Conservation (phyloP, 2,797 vertebrate species). For the Rachycentron canadum region DNA sequence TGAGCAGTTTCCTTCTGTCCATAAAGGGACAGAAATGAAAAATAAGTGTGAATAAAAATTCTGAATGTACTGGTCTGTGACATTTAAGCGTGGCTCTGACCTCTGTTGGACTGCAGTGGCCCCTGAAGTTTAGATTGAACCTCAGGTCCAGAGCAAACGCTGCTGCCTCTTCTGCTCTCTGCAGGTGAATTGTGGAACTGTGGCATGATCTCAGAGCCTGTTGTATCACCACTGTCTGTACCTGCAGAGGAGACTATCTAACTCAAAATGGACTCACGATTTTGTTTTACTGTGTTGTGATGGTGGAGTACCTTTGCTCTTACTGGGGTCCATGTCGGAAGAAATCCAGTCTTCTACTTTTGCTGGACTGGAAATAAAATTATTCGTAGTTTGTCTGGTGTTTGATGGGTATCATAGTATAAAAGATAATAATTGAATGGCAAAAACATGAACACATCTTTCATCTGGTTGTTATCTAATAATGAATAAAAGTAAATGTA, state of each 20-base stretch:
- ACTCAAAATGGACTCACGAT: neutral
- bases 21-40: constrained; percentile 7
- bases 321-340: constrained; percentile 79
- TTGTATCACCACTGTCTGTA: constrained; percentile 66
- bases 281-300: neutral
- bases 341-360: constrained; percentile 83
- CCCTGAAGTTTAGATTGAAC: constrained; percentile 27
- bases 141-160: neutral
- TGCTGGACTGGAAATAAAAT: constrained; percentile 47
- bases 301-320: constrained; percentile 72
- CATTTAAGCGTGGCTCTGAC: constrained; percentile 39
- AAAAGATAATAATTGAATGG: neutral
- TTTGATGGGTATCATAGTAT: constrained; percentile 39
- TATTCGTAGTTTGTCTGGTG: constrained; percentile 43
- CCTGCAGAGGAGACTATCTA: constrained; percentile 38
- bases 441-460: neutral
- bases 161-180: constrained; percentile 54
- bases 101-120: constrained; percentile 42
- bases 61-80: neutral
- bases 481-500: neutral
- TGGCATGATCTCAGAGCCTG: constrained; percentile 45
- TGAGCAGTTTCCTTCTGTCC: constrained; percentile 16
- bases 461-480: neutral
- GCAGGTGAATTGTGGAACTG: constrained; percentile 47
- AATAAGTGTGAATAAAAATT: neutral